Conservation (phyloP, 2,113 vertebrate genomes). For the Pampusana beccarii region DNA sequence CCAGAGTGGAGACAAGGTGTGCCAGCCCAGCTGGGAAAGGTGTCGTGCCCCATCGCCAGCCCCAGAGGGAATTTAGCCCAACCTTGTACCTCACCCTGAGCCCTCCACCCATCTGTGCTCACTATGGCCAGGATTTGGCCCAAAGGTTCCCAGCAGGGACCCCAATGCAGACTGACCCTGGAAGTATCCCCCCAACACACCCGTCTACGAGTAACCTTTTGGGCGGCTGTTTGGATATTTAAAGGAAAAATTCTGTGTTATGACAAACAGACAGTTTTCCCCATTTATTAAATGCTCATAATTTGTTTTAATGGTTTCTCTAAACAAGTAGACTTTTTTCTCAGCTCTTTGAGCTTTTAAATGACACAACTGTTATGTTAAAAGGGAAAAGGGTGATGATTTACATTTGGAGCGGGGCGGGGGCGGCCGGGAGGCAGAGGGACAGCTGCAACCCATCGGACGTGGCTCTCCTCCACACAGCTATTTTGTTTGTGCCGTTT, state of each 20-base stretch:
- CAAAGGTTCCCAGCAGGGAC: neutral
- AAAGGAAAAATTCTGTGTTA: conserved; percentile 67
- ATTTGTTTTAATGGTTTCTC: conserved; percentile 75
- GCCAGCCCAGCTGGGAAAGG: neutral
- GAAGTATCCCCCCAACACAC: neutral
- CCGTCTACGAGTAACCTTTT: conserved; percentile 12
- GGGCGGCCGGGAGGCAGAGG: neutral
- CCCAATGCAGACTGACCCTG: neutral
- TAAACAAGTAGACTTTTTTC: conserved; percentile 72
- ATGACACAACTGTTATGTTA: conserved; percentile 70
- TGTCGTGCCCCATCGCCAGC: fast-evolving
- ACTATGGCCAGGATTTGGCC: neutral
- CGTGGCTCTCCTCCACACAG: neutral
- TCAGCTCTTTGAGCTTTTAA: conserved; percentile 71
- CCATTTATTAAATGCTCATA: conserved; percentile 73
- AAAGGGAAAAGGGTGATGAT: conserved; percentile 70
- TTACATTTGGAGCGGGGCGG: conserved; percentile 58
- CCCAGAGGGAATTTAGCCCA: neutral
- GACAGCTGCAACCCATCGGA: conserved; percentile 69
- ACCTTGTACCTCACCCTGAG: neutral
- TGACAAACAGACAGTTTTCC: conserved; percentile 65
- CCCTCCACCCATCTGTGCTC: neutral
- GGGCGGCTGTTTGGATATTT: conserved; percentile 50
- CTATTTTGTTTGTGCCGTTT: neutral
- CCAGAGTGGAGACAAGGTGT: neutral